These are phyloP conservation scores for Xiphorhynchus elegans DNA, from an alignment of 2,113 vertebrate species.

Conservation along the genomic window DNA sequence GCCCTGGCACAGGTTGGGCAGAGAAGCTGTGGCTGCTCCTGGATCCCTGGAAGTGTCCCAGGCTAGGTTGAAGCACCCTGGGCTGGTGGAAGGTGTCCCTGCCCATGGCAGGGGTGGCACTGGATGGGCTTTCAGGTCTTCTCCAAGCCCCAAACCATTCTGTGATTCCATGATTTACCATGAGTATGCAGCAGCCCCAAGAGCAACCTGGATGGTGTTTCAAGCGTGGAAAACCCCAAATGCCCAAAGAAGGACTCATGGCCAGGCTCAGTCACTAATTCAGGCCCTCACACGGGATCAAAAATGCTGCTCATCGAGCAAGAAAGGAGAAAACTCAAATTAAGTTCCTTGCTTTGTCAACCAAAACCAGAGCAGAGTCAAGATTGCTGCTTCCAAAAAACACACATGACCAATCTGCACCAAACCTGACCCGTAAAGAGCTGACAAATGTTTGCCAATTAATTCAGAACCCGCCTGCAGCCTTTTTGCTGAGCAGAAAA, in stretches of 20 bases:
- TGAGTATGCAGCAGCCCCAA: neutral
- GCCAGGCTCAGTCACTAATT: neutral
- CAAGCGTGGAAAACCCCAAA: neutral
- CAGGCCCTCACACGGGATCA: neutral
- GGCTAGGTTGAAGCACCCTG: neutral
- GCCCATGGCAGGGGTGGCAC: neutral
- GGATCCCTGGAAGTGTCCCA: neutral
- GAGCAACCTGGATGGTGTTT: neutral
- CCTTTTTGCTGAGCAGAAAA: neutral
- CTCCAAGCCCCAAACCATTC: neutral
- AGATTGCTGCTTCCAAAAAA: neutral
- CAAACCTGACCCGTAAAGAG: neutral
- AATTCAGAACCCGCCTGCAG: neutral
- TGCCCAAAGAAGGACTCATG: neutral
- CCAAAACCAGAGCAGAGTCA: neutral
- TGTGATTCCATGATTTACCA: neutral
- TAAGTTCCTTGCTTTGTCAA: neutral
- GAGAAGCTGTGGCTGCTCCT: neutral
- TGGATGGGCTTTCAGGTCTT: rapidly evolving
- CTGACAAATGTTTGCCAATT: neutral
- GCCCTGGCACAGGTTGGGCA: neutral
- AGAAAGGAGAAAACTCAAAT: neutral
- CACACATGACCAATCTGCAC: neutral
- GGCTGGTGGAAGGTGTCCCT: neutral
- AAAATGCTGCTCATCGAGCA: neutral